phyloP scores from a whole-genome alignment of 2,888 invertebrate genomes.

The Gastracanthus pulcherrimus region DNA sequence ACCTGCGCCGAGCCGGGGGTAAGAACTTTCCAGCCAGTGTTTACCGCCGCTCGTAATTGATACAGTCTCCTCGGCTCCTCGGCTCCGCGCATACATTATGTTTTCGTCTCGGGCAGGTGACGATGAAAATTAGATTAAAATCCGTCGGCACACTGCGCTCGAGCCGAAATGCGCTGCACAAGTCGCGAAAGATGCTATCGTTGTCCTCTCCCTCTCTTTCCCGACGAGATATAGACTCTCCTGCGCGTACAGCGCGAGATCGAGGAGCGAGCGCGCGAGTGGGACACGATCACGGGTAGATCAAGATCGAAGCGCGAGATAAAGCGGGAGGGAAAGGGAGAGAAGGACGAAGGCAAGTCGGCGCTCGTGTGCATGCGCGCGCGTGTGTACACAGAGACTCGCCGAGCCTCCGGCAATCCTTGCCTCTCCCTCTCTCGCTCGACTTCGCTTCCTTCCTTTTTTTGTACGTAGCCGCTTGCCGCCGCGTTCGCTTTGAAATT shows the following conservation, averaged over 20 bases:
- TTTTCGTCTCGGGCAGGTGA: conserved; percentile 58
- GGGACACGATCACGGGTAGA: no score
- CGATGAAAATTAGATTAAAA: conserved; percentile 67
- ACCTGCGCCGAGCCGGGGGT: conserved; percentile 1
- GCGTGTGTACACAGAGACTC: conserved; percentile 3
- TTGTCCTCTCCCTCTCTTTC: conserved; percentile 28
- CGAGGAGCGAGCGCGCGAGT: conserved; percentile 37
- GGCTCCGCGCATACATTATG: conserved; percentile 28
- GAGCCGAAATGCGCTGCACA: conserved; percentile 62
- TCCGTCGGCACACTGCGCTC: conserved; percentile 18
- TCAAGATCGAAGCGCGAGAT: conserved; percentile 58
- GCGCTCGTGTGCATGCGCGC: background rate
- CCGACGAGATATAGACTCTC: conserved; percentile 6
- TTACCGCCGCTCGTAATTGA: conserved; percentile 51
- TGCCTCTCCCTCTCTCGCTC: conserved; percentile 57
- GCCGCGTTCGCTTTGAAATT: conserved; percentile 61
- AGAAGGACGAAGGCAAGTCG: background rate
- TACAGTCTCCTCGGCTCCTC: conserved; percentile 21
- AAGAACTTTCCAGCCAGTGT: conserved; percentile 17
- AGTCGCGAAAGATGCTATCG: conserved; percentile 73
- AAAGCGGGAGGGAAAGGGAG: conserved; percentile 36
- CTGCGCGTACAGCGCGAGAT: conserved; percentile 2
- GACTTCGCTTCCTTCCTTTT: conserved; percentile 27
- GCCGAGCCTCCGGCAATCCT: conserved; percentile 33
- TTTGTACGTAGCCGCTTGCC: conserved; percentile 41